Percentiles rank a stretch among this genome's conserved stretches.
phyloP scores from a whole-genome alignment of 2,888 invertebrate genomes.

The Coleophora deauratella region DNA sequence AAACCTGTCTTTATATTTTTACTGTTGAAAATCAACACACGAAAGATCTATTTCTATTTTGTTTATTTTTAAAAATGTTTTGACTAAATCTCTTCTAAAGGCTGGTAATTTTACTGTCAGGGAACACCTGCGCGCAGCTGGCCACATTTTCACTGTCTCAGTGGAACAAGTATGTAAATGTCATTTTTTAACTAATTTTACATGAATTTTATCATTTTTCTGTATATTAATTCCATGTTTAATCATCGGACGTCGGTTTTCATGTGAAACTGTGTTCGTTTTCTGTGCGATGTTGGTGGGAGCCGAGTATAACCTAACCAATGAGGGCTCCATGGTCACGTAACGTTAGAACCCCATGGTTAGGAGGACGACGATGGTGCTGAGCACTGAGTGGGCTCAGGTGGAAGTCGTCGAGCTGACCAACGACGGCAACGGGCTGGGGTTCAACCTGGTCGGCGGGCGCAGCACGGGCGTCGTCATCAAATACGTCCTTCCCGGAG shows the following conservation, averaged over 20 bases:
- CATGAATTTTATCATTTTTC: conserved; percentile 33
- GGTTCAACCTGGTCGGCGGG: conserved; percentile 98
- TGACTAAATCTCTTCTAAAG: too few relatives aligned
- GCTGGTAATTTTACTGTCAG: conserved; percentile 31
- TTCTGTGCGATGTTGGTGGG: conserved; percentile 33
- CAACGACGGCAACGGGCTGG: conserved; percentile 98
- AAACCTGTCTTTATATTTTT: too few relatives aligned
- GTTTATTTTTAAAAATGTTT: too few relatives aligned
- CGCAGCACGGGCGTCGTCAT: conserved; percentile 99
- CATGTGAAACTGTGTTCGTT: conserved; percentile 18
- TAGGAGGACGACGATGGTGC: conserved; percentile 76
- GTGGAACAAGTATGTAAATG: conserved; percentile 74
- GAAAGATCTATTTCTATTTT: too few relatives aligned
- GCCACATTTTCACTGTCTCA: conserved; percentile 68
- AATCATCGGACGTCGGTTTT: conserved; percentile 22
- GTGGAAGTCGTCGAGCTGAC: conserved; percentile 98
- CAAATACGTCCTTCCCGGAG: conserved; percentile 97
- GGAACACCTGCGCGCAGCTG: conserved; percentile 52
- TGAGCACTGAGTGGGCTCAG: conserved; percentile 99
- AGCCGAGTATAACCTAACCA: conserved; percentile 54
- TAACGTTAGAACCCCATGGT: conserved; percentile 66
- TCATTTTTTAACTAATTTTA: conserved; percentile 58
- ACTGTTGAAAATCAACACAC: too few relatives aligned
- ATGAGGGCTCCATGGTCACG: conserved; percentile 45
- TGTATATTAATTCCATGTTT: conserved; percentile 19